Conservation (phyloP, 1,140 invertebrate genomes). For the Drosophila cardini region DNA sequence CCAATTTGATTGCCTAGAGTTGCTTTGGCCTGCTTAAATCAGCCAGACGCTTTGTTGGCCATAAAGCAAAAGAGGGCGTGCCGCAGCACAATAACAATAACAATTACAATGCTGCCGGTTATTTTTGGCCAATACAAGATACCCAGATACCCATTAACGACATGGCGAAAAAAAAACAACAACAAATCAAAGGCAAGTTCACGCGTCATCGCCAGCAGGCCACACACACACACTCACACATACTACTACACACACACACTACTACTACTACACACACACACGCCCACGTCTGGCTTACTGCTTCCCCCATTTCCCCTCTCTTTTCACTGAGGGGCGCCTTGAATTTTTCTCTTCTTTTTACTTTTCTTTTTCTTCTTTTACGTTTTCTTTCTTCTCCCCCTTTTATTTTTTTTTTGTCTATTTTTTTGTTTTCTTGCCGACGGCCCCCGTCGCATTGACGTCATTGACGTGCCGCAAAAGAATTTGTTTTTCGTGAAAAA, state of each 20-base stretch:
- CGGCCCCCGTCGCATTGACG: slow-evolving; percentile 74
- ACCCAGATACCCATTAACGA: slow-evolving; percentile 9
- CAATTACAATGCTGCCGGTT: slow-evolving; percentile 41
- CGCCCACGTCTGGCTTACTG: slow-evolving; percentile 70
- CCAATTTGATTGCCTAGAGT: background rate
- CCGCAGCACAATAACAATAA: slow-evolving; percentile 20
- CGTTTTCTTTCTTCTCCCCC: slow-evolving; percentile 19
- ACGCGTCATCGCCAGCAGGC: slow-evolving; percentile 68
- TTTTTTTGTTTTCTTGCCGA: slow-evolving; percentile 45
- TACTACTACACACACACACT: background rate
- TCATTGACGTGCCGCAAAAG: slow-evolving; percentile 76
- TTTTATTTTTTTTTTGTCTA: slow-evolving; percentile 44
- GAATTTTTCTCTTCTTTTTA: slow-evolving; percentile 32
- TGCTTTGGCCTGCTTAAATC: background rate
- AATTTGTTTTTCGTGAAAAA: slow-evolving; percentile 82
- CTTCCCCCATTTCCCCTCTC: background rate
- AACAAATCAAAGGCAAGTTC: slow-evolving; percentile 81
- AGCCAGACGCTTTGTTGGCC: slow-evolving; percentile 5
- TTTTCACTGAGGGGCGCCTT: slow-evolving; percentile 28
- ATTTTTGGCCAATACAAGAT: slow-evolving; percentile 62
- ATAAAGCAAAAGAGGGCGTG: background rate
- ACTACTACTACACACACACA: slow-evolving; percentile 41
- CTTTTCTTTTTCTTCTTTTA: slow-evolving; percentile 4
- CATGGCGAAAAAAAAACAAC: slow-evolving; percentile 44
- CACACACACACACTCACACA: slow-evolving; percentile 21